Percentiles rank a stretch among this genome's conserved stretches.
Conservation (phyloP, 1,140 invertebrate genomes). For the Thaumetopoea pityocampa region DNA sequence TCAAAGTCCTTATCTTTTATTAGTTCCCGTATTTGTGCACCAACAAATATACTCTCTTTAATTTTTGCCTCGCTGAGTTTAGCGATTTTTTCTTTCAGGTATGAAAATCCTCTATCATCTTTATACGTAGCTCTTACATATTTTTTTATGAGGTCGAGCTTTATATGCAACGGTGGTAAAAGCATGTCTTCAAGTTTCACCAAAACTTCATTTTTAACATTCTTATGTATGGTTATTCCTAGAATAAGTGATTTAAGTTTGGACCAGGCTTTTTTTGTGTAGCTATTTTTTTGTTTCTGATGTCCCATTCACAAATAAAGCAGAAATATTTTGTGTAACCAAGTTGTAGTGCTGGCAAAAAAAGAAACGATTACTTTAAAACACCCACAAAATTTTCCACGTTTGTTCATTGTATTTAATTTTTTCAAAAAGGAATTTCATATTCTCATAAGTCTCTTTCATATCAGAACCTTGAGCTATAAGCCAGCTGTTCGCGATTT, state of each 20-base stretch:
- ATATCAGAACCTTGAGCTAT: conserved; percentile 1
- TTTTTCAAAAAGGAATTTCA: conserved; percentile 8
- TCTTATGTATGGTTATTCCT: conserved; percentile 2
- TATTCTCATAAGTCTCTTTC: conserved; percentile 9
- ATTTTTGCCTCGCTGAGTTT: conserved; percentile 10
- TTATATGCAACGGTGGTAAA: neutral
- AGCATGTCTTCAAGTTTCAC: neutral
- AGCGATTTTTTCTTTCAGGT: conserved; percentile 8
- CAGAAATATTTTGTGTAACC: neutral
- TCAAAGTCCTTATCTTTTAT: conserved; percentile 4
- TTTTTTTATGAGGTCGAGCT: neutral
- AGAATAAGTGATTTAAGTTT: neutral
- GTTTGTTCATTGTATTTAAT: conserved; percentile 1
- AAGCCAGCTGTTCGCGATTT: too few relatives aligned
- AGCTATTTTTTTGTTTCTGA: neutral
- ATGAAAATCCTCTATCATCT: conserved; percentile 9
- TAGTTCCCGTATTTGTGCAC: conserved; percentile 11
- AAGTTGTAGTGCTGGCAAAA: neutral
- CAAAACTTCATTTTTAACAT: neutral
- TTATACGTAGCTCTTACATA: neutral
- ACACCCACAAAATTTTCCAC: conserved; percentile 9
- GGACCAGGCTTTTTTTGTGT: neutral
- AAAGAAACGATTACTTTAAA: neutral
- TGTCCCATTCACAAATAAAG: conserved; percentile 1
- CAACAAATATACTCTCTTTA: conserved; percentile 12